Percentiles rank a stretch among this genome's conserved stretches.
Evolutionary conservation across 2,888 invertebrate species (phyloP).

Genomic region (Adineta ricciae): DNA sequence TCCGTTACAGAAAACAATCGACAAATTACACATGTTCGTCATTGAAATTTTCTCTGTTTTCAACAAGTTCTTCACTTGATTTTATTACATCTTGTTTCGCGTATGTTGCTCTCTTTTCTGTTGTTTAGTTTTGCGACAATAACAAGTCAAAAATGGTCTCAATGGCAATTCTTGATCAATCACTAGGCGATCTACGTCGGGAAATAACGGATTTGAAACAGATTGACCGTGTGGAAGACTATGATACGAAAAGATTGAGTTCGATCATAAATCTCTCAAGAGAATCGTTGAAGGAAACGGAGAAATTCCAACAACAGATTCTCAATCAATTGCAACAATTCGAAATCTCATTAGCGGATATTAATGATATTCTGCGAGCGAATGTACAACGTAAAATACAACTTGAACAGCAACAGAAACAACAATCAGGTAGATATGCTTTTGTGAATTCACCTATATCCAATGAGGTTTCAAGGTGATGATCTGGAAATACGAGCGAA

Average conservation of each 20-base stretch:
- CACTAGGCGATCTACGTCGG: neutral
- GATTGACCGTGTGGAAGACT: neutral
- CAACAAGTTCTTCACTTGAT: neutral
- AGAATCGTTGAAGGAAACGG: conserved; percentile 5
- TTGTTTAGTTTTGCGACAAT: neutral
- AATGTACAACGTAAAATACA: neutral
- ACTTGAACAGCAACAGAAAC: neutral
- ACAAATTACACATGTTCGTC: neutral
- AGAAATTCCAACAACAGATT: neutral
- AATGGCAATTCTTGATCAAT: neutral
- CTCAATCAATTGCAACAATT: neutral
- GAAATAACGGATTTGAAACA: neutral
- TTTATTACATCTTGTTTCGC: neutral
- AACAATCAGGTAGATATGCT: neutral
- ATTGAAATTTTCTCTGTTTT: neutral
- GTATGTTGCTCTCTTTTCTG: neutral
- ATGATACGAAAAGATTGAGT: neutral
- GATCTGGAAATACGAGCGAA: neutral
- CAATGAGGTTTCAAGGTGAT: neutral
- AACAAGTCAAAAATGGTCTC: neutral
- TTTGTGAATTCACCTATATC: neutral
- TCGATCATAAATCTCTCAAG: neutral
- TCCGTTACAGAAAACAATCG: neutral
- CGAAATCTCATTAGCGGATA: neutral
- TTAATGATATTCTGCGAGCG: neutral